phyloP scores from a whole-genome alignment of 2,797 vertebrate genomes.

The Setipinna tenuifilis region DNA sequence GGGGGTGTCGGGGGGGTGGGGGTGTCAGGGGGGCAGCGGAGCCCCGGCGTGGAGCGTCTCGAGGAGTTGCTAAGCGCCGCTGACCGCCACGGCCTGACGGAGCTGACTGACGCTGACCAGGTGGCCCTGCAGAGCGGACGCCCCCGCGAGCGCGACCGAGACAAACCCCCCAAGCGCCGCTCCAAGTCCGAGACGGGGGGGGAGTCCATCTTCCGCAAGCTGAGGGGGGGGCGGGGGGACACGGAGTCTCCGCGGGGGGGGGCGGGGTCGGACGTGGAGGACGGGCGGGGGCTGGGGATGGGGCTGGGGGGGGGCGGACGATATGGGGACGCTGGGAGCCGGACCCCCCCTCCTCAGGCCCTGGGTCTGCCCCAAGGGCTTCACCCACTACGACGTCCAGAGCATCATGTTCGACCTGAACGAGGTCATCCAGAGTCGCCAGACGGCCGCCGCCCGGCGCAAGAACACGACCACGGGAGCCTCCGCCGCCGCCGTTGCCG shows the following conservation, averaged over 20 bases:
- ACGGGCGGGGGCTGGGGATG: constrained; percentile 67
- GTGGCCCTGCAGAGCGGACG: neutral
- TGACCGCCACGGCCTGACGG: constrained; percentile 78
- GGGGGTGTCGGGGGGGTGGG: too few relatives aligned
- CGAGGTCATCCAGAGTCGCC: constrained; percentile 85
- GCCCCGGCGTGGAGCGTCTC: constrained; percentile 83
- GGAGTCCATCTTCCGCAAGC: constrained; percentile 95
- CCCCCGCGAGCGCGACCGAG: constrained; percentile 88
- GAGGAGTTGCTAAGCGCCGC: constrained; percentile 85
- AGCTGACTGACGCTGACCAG: constrained; percentile 79
- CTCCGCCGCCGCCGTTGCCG: constrained; percentile 88
- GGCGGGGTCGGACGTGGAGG: constrained; percentile 84
- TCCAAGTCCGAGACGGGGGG: constrained; percentile 96
- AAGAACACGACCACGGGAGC: constrained; percentile 95
- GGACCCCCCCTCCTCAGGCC: constrained; percentile 73
- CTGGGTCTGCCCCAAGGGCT: constrained; percentile 92
- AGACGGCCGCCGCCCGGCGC: constrained; percentile 86
- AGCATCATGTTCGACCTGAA: constrained; percentile 95
- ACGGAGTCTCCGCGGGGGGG: constrained; percentile 76
- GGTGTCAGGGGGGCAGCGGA: constrained; percentile 76
- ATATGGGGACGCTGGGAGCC: constrained; percentile 77
- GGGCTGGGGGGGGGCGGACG: neutral
- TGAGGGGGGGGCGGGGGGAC: constrained; percentile 89
- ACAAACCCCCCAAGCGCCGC: constrained; percentile 91
- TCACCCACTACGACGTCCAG: constrained; percentile 95